Conservation (phyloP, 2,113 vertebrate species). For the Verasper variegatus region DNA sequence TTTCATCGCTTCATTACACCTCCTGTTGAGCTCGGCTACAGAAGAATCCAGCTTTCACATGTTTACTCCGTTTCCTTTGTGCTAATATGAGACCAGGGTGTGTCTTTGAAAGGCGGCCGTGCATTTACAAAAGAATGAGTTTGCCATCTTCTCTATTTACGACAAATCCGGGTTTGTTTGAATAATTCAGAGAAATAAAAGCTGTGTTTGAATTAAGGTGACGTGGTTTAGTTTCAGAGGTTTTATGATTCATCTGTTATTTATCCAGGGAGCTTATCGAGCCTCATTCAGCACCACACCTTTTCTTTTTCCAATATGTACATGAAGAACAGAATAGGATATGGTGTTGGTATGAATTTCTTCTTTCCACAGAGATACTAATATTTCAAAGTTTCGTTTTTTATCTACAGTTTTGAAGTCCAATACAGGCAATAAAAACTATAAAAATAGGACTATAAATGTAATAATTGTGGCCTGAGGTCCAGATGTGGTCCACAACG, state of each 20-base stretch:
- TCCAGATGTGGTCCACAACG: no score
- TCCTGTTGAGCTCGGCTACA: neutral
- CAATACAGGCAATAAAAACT: no score
- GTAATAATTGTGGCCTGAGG: no score
- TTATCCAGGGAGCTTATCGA: slow-evolving; percentile 2
- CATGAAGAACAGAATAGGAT: neutral
- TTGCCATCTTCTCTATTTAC: neutral
- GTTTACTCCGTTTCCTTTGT: slow-evolving; percentile 9
- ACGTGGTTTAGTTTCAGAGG: slow-evolving; percentile 15
- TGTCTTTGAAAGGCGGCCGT: neutral
- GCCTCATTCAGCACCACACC: neutral
- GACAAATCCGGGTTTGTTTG: slow-evolving; percentile 11
- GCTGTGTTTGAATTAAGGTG: slow-evolving; percentile 3
- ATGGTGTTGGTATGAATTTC: neutral
- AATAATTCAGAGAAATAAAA: slow-evolving; percentile 11
- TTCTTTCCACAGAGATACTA: neutral
- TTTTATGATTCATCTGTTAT: slow-evolving; percentile 29
- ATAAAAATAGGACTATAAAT: no score
- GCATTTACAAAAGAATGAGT: neutral
- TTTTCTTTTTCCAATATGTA: neutral
- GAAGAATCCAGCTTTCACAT: neutral
- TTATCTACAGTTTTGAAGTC: no score
- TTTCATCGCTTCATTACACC: neutral
- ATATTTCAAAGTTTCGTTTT: no score
- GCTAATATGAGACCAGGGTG: neutral